Base-by-base conservation (phyloP, 1,140 invertebrate genomes). In the Drosophila athabasca region DNA sequence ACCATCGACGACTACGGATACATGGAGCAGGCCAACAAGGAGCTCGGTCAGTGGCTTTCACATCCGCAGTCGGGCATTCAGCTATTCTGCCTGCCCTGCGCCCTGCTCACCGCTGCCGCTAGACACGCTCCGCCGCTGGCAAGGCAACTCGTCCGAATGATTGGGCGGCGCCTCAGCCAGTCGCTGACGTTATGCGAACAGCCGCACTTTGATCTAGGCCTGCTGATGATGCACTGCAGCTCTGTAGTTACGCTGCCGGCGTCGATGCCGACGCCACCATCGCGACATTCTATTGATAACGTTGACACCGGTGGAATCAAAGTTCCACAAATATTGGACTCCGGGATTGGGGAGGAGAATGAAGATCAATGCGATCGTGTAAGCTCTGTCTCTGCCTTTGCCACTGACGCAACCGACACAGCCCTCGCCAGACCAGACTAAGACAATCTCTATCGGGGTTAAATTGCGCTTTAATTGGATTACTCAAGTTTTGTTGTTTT, bases 1-100 rank as follows among this genome's bases (percentile, higher is more conserved):
- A 6, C 11, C 35, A 35, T 24, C 15, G 95, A 97, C 80, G 96
- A 98, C 90, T 96, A 97, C 81, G 96, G 98, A 90, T 96, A 97
- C 0, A 97, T 97, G 73, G 96, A 97, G 79, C 95, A 96, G 1
- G 96, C 97, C 0, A 98, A 98, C 91, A 96, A 95, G 90, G 97
- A 97, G n/a, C 89, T 98, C 22, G 93, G 97, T 19, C 97, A 97
- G 92, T 97, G 97, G 96, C 91, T 98, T 13, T 96, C 97, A 88
- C 95, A 95, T 77, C 95, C 96, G 75, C 93, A 94, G 35, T 13
- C 35, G 68, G 95, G 95, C 31, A 94, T 98, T 91, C 95, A 96
- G 74, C 90, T 97, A 31, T 92, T 98, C n/a, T 95, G 95, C 55
- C 92, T 98, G 26, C 97, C 97, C 8, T 95, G 95, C 41, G 97